Conservation (phyloP, 2,797 vertebrate genomes). For the Myoxocephalus aenaeus region DNA sequence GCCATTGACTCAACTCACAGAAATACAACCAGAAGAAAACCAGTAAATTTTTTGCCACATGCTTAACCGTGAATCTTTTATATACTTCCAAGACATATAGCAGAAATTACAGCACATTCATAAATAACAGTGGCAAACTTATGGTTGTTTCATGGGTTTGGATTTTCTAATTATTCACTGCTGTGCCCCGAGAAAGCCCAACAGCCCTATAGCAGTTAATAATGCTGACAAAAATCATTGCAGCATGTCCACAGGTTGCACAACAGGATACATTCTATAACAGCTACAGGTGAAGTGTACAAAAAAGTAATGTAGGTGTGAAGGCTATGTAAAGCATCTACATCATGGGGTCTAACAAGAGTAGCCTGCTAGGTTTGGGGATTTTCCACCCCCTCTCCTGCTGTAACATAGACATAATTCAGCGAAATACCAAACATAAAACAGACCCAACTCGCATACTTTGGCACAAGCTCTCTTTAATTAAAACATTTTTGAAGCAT, state of each 20-base stretch:
- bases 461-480: neutral
- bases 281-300: conserved; percentile 6
- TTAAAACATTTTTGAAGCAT: neutral
- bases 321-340: neutral
- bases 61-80: conserved; percentile 42
- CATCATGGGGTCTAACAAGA: neutral
- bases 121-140: conserved; percentile 50
- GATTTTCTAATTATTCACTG: conserved; percentile 58
- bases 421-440: neutral
- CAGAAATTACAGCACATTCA: conserved; percentile 42
- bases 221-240: conserved; percentile 53
- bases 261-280: conserved; percentile 26
- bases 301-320: conserved; percentile 3
- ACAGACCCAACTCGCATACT: neutral
- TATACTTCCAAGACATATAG: conserved; percentile 42
- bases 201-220: conserved; percentile 50
- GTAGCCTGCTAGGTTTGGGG: neutral
- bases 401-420: conserved; percentile 7
- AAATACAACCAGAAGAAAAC: conserved; percentile 33
- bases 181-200: conserved; percentile 46
- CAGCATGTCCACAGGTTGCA: conserved; percentile 33
- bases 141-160: conserved; percentile 56
- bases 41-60: conserved; percentile 40
- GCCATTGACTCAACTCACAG: conserved; percentile 17
- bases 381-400: neutral